Base-by-base conservation (phyloP, 2,113 vertebrate genomes). In the Stomatorhinus ivindoensis region DNA sequence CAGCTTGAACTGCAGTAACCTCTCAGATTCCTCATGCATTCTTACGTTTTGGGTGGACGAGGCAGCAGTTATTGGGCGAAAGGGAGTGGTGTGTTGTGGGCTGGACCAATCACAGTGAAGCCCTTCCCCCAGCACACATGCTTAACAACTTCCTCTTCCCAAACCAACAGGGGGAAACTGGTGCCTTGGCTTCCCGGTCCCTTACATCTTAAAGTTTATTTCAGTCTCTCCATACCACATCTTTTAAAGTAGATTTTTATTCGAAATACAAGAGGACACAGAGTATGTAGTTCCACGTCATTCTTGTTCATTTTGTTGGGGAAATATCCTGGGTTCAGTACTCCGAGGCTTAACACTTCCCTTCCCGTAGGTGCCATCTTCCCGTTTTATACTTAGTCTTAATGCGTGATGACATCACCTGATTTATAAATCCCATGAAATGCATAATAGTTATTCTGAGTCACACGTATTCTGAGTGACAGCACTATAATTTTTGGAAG, bases 51-150 rank as follows among this genome's bases (percentile, higher is more conserved):
- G n/a, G 17, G 31, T n/a, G 19, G 4, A 31, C 2, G 0, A 1
- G 80, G 44, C 47, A 1, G 48, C 88, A 5, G 42, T 15, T 55
- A 61, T 96, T 96, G 96, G 96, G n/a, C 11, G 88, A 91, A 2
- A 44, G 8, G 0, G 3, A 1, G 94, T 96, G 96, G 96, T 96
- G 95, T 96, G 96, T 95, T 96, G 91, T 92, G 88, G 93, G 92
- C 61, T 93, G 86, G 93, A 92, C 95, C 95, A 95, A 94, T 95
- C 84, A 91, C 42, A 44, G 5, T 42, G 87, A 0, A 31, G 9
- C 83, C 91, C 88, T 50, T 89, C 50, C 27, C 7, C 4, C 65
- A 87, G 44, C 51, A n/a, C 61, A 73, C 58, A 88, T 69, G 87
- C 42, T 88, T 69, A 24, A 44, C 55, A 73, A n/a, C 3, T 69